These are phyloP conservation scores for Semnornis frantzii DNA, from an alignment of 2,113 vertebrate genomes.

Conservation along the genomic window DNA sequence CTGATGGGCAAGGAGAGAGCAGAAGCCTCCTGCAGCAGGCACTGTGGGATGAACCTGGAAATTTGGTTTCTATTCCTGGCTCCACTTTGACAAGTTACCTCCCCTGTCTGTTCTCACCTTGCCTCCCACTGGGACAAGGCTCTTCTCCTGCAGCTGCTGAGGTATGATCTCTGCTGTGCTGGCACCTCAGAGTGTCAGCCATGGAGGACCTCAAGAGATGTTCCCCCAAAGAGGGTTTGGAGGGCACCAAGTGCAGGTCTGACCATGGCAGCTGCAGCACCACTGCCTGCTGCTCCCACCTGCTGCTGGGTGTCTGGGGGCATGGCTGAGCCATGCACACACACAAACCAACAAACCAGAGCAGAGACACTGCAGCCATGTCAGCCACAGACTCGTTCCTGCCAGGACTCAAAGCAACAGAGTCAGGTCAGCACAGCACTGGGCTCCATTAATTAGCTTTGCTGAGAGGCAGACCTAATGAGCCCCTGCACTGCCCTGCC, in stretches of 20 bases:
- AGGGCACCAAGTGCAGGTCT: too few relatives aligned
- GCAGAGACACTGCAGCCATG: not conserved
- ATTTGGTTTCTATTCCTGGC: constrained; percentile 1
- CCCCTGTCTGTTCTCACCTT: not conserved
- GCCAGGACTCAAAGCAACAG: not conserved
- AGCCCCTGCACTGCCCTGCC: not conserved
- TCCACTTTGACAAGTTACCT: not conserved
- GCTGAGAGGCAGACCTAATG: not conserved
- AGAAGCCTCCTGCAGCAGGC: not conserved
- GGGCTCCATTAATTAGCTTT: not conserved
- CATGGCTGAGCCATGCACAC: rapidly evolving
- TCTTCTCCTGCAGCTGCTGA: not conserved
- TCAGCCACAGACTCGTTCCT: not conserved
- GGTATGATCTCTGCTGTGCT: not conserved
- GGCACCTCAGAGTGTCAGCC: not conserved
- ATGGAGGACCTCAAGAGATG: not conserved
- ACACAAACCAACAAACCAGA: not conserved
- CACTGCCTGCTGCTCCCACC: not conserved
- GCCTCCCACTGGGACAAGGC: not conserved
- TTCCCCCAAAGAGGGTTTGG: not conserved
- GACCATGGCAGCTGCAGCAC: not conserved
- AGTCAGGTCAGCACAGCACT: not conserved
- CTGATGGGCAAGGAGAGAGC: not conserved
- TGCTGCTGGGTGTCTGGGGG: not conserved
- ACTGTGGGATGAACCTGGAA: not conserved